Base-by-base conservation (phyloP, 2,888 invertebrate species). In the Acanthosepion pharaonis region DNA sequence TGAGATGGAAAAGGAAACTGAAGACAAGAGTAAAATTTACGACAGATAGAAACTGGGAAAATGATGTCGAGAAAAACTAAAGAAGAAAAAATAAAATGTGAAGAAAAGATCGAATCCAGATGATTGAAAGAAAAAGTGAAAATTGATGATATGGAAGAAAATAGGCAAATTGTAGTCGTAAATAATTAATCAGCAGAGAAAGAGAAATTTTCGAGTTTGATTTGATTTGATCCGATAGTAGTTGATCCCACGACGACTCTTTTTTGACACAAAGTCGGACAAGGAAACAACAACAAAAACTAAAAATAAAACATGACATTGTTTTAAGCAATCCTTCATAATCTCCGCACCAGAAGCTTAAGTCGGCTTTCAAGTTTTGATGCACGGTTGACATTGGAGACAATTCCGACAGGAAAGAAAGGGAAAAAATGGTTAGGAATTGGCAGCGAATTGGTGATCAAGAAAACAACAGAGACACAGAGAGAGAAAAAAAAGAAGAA, bases 301-400 rank as follows among this genome's bases (percentile, higher is more conserved):
- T 33, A 78, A 78, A 78, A 78, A 5, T n/a, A n/a, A n/a, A 78
- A 78, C 28, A 78, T n/a, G 78, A 78, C 78, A 78, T 78, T n/a
- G n/a, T n/a, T 78, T 78, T 78, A n/a, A 78, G 78, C 78, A 11
- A 15, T 9, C 11, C 78, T 78, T 78, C 15, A 78, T 78, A 78
- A 78, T 78, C 78, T 78, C 78, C 15, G 78, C 78, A n/a, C 78
- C 78, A 78, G 1, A 11, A 78, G 78, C 78, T 78, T 78, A 78
- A n/a, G 78, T 78, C n/a, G n/a, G 18, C 78, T n/a, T 78, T 78
- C 33, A 33, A n/a, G 18, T 78, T 33, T n/a, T 78, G 78, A 78
- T n/a, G 78, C n/a, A 33, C n/a, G n/a, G n/a, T 78, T 78, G 78
- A 78, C 78, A 78, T n/a, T n/a, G n/a, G 78, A 78, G 78, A 78